Evolutionary conservation across 2,113 vertebrate genomes (phyloP).

Genomic region (Hypanus sabinus): DNA sequence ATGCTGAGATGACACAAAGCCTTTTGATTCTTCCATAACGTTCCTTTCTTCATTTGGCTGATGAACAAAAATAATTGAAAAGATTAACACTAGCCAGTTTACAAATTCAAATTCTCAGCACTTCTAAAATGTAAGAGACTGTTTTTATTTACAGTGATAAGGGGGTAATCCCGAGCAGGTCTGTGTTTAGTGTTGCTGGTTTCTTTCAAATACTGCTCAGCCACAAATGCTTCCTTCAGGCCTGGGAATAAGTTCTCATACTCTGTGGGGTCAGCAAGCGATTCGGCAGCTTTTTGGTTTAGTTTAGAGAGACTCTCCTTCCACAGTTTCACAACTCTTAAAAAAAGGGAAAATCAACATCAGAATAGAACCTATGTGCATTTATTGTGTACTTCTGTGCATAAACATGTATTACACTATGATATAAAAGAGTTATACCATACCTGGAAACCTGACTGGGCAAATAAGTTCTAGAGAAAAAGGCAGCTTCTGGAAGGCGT

Average conservation of each 20-base stretch:
- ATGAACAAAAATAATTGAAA: neutral
- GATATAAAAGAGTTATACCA: neutral
- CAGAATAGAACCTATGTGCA: constrained; percentile 16
- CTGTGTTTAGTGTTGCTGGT: constrained; percentile 58
- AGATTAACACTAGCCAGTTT: neutral
- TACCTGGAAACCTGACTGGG: constrained; percentile 95
- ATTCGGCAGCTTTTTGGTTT: constrained; percentile 95
- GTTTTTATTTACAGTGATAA: constrained; percentile 75
- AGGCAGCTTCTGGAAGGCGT: constrained; percentile 90
- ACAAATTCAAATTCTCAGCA: neutral
- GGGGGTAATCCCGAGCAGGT: constrained; percentile 81
- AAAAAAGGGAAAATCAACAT: constrained; percentile 36
- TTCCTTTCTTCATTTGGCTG: constrained; percentile 96
- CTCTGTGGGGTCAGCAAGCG: constrained; percentile 90
- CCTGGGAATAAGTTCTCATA: constrained; percentile 97
- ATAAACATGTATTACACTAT: neutral
- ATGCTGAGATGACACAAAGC: constrained; percentile 60
- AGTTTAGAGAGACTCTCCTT: constrained; percentile 84
- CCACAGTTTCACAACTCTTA: constrained; percentile 90
- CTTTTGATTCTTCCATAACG: constrained; percentile 83
- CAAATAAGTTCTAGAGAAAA: constrained; percentile 88
- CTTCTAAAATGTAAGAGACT: neutral
- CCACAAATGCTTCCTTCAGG: constrained; percentile 84
- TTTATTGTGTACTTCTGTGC: neutral
- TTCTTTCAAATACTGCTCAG: constrained; percentile 78